Evolutionary conservation across 2,113 vertebrate genomes (phyloP).

Genomic region (Catagonus wagneri): DNA sequence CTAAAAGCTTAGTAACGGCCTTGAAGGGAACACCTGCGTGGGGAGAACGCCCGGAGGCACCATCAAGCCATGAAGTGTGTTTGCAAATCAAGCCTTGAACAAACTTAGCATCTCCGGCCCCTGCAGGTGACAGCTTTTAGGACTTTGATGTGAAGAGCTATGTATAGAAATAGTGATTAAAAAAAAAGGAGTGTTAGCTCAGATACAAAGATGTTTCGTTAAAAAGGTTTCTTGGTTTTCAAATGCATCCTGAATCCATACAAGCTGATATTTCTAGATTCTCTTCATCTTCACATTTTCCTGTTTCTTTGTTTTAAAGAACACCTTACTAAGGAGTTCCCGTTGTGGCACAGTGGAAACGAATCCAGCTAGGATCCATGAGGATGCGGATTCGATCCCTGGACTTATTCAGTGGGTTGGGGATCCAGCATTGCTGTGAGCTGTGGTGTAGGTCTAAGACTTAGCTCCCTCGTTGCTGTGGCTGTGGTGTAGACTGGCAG

Average conservation of each 20-base stretch:
- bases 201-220: neutral
- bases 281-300: neutral
- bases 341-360: too few species aligned
- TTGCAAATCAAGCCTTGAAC: neutral
- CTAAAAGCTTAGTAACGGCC: neutral
- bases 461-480: too few species aligned
- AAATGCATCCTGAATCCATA: neutral
- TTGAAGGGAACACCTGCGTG: neutral
- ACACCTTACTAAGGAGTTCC: neutral
- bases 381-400: too few species aligned
- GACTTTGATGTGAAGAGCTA: slow-evolving; percentile 17
- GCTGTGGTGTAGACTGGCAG: too few species aligned
- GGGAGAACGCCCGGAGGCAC: neutral
- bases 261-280: neutral
- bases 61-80: neutral
- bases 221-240: neutral
- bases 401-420: too few species aligned
- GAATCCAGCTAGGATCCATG: too few species aligned
- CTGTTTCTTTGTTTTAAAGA: neutral
- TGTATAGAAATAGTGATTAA: neutral
- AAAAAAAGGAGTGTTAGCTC: neutral
- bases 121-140: slow-evolving; percentile 18
- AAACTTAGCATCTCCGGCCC: slow-evolving; percentile 11
- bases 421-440: too few species aligned
- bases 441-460: too few species aligned